Evolutionary conservation across 92 coral and sea anemone species (phyloP).

Genomic region (Galaxea fascicularis): DNA sequence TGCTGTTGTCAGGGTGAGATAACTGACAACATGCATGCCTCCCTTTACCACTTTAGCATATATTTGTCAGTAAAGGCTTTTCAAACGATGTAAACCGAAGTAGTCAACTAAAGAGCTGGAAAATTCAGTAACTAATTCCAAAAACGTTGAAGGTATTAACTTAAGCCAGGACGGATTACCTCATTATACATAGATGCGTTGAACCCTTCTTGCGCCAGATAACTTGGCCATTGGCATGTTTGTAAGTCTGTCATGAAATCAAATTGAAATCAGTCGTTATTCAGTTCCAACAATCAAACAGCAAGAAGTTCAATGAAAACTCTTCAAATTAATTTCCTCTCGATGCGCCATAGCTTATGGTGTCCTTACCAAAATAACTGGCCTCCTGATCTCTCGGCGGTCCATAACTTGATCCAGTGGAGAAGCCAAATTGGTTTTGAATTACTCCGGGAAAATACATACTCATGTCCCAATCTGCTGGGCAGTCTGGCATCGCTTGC

Average conservation of each 20-base stretch:
- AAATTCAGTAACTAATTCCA: neutral
- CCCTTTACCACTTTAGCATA: no score
- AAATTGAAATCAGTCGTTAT: neutral
- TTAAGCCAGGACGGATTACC: neutral
- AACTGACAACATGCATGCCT: no score
- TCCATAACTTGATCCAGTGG: neutral
- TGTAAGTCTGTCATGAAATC: constrained; percentile 4
- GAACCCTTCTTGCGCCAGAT: neutral
- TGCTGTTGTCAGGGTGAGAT: no score
- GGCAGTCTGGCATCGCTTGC: neutral
- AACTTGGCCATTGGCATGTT: neutral
- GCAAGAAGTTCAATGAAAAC: no score
- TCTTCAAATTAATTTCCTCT: no score
- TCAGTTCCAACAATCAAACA: neutral
- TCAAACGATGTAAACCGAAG: neutral
- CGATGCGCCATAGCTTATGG: no score
- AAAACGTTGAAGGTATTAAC: neutral
- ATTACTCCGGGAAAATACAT: constrained; percentile 1
- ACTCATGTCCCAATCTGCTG: neutral
- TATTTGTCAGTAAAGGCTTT: no score
- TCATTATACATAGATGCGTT: neutral
- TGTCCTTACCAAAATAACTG: neutral
- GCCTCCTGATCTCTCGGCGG: neutral
- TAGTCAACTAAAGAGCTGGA: no score
- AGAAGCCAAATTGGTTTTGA: constrained; percentile 18